Conservation (phyloP, 2,113 vertebrate genomes). For the Sinocyclocheilus anshuiensis region DNA sequence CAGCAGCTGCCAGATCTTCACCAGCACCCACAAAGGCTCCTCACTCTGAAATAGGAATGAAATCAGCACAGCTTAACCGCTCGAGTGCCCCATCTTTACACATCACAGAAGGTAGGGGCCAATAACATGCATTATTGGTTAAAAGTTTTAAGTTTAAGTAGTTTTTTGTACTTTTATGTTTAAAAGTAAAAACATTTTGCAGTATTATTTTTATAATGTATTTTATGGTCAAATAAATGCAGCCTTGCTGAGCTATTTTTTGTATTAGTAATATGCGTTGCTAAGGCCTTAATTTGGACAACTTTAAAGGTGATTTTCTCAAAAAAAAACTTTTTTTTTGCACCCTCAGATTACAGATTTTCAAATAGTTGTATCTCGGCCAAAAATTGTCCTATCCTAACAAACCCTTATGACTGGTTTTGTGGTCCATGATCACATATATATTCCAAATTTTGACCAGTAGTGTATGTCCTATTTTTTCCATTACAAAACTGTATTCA, state of each 20-base stretch:
- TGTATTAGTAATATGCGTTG: no score
- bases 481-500: neutral
- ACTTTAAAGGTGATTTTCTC: no score
- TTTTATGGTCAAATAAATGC: neutral
- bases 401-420: no score
- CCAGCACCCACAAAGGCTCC: conserved; percentile 55
- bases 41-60: conserved; percentile 42
- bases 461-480: neutral
- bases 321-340: no score
- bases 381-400: no score
- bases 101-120: conserved; percentile 82
- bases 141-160: neutral
- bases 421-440: no score
- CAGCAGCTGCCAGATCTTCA: conserved; percentile 62
- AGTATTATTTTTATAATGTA: neutral
- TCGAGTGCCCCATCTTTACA: conserved; percentile 83
- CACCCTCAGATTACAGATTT: no score
- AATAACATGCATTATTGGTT: neutral
- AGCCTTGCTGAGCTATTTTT: no score
- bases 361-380: no score
- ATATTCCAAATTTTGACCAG: no score
- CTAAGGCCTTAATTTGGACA: no score
- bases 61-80: conserved; percentile 74
- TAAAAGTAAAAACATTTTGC: neutral
- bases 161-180: neutral